Evolutionary conservation across 2,113 vertebrate species (phyloP).

Genomic region (Blennius ocellaris): DNA sequence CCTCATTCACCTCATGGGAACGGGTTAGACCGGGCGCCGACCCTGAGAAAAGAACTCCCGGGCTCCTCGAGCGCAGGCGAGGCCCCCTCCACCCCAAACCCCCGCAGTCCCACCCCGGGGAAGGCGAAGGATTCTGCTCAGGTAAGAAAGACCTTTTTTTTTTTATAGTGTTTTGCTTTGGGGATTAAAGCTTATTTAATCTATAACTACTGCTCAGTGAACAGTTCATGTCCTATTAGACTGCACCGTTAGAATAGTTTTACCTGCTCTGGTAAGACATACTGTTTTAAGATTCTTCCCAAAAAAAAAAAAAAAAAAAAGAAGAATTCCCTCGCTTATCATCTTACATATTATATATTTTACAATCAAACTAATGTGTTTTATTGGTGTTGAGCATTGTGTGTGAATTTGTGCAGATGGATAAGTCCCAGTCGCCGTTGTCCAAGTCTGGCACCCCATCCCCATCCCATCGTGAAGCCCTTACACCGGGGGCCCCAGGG

Average conservation of each 20-base stretch:
- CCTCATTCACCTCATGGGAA: conserved; percentile 77
- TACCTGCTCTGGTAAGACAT: not conserved
- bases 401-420: conserved; percentile 68
- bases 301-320: not conserved
- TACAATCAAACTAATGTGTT: not conserved
- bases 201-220: not conserved
- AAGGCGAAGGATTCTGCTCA: conserved; percentile 83
- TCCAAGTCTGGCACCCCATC: conserved; percentile 87
- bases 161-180: conserved; percentile 4
- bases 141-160: conserved; percentile 70
- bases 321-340: not conserved
- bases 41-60: conserved; percentile 78
- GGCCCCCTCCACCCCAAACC: conserved; percentile 80
- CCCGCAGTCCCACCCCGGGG: conserved; percentile 80
- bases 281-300: not conserved
- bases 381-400: not conserved
- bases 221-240: not conserved
- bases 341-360: not conserved
- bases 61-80: conserved; percentile 83
- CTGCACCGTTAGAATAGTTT: not conserved
- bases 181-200: not conserved
- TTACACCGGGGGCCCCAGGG: conserved; percentile 83
- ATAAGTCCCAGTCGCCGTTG: conserved; percentile 81
- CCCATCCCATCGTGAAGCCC: conserved; percentile 81
- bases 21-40: conserved; percentile 79